Evolutionary conservation across 2,888 invertebrate genomes (phyloP), one percentile per base, ranked within the genome.

Genomic region (Tridacna gigas): DNA sequence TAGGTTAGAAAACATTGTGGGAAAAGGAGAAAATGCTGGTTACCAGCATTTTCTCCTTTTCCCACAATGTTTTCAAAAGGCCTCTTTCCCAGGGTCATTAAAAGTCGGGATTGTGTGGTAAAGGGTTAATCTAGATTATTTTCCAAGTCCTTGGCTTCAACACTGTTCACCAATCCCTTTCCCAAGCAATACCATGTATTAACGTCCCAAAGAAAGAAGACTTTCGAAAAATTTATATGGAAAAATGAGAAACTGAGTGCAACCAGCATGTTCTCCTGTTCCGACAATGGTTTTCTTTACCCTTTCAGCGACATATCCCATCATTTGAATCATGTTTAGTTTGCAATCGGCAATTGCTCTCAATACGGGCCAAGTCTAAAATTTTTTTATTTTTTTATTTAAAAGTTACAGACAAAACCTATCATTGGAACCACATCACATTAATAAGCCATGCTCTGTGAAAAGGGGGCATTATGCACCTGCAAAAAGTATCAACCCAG

Each of bases 1-100:
- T 15, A 13, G 51, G 15, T 11, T 51, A 13, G 51, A 51, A 51
- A 51, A 51, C 15, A 51, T 51, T 15, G 15, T 13, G 51, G 51
- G 15, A 51, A 51, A 11, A 51, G 51, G 15, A 9, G 22, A 61
- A n/a, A 61, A 15, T 61, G 61, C 61, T 61, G 9, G 61, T 61
- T 22, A 61, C n/a, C 9, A 61, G 61, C 61, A 61, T n/a, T 61
- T 61, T 15, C n/a, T 61, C 22, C 61, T n/a, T 61, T 61, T 61
- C 22, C n/a, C 22, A 22, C 61, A n/a, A n/a, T 61, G 18, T 61
- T 61, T 22, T 15, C 9, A 22, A n/a, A 22, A 22, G n/a, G n/a
- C 12, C 13, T 15, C 61, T 15, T n/a, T 9, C 9, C 13, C n/a
- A n/a, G n/a, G n/a, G n/a, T n/a, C n/a, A n/a, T n/a, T n/a, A n/a